Percentiles rank a stretch among this genome's conserved stretches.
phyloP scores from a whole-genome alignment of 2,113 vertebrate genomes.

The Tympanuchus pallidicinctus region DNA sequence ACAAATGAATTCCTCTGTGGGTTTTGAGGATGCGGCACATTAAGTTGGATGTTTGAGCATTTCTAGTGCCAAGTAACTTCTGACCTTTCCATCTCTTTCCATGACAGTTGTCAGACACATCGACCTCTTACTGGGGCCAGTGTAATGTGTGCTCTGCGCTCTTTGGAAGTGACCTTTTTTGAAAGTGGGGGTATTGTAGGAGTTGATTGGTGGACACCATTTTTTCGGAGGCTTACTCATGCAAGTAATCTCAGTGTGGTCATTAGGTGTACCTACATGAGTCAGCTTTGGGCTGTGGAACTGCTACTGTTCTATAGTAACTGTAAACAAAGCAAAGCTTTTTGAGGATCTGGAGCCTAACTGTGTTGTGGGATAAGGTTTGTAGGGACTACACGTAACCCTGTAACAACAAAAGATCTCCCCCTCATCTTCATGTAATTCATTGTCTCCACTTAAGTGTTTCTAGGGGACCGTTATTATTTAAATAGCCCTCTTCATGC shows the following conservation, averaged over 20 bases:
- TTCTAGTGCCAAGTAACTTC: neutral
- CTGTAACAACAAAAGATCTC: neutral
- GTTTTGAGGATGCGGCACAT: accelerated
- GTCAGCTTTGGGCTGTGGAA: neutral
- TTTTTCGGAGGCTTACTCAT: neutral
- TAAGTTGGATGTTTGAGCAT: neutral
- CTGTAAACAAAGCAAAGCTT: neutral
- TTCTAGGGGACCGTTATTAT: neutral
- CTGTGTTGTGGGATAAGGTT: neutral
- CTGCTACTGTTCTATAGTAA: neutral
- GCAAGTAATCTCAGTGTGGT: neutral
- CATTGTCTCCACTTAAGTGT: neutral
- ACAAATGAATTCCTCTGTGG: neutral
- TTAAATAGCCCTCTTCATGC: neutral
- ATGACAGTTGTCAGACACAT: neutral
- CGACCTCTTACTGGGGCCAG: neutral
- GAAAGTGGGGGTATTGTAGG: neutral
- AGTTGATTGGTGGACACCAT: neutral
- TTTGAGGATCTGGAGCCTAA: neutral
- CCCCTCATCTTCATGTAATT: neutral
- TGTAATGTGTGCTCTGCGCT: neutral
- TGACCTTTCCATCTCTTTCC: neutral
- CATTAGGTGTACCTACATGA: neutral
- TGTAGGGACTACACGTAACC: neutral
- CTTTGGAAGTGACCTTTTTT: neutral